Evolutionary conservation across 2,797 vertebrate genomes (phyloP).

Genomic region (Lagorchestes hirsutus): DNA sequence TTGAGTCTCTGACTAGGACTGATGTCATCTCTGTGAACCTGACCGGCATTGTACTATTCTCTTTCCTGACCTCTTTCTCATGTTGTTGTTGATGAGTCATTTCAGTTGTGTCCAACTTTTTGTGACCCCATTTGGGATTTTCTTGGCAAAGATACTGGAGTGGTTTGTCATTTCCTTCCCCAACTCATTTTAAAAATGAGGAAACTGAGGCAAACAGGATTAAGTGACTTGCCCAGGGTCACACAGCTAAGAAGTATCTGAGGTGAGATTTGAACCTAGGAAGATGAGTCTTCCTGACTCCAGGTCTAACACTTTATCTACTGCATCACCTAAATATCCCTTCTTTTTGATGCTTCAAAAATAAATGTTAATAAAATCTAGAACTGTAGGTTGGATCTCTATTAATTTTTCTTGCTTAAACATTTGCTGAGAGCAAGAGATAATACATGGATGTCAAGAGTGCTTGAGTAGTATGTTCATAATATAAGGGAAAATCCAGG

Average conservation of each 20-base stretch:
- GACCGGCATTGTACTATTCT: not conserved
- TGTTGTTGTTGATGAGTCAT: not conserved
- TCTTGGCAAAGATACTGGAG: not conserved
- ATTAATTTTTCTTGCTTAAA: not conserved
- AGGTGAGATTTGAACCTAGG: not conserved
- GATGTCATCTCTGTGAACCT: not conserved
- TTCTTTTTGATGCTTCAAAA: not conserved
- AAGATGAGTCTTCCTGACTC: not conserved
- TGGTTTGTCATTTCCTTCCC: not conserved
- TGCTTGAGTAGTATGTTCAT: not conserved
- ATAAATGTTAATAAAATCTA: not conserved
- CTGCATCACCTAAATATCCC: not conserved
- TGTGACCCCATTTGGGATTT: not conserved
- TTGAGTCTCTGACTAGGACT: not conserved
- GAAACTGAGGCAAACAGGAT: not conserved
- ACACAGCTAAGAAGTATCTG: not conserved
- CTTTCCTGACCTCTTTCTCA: slow-evolving; percentile 14
- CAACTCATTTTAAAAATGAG: not conserved
- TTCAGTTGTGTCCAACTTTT: not conserved
- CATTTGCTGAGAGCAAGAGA: not conserved
- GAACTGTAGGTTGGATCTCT: not conserved
- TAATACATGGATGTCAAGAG: not conserved
- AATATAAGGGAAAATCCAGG: not conserved
- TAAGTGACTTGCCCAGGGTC: not conserved
- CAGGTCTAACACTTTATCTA: not conserved